Conservation (phyloP, 2,113 vertebrate genomes). For the Toxotes chatareus region DNA sequence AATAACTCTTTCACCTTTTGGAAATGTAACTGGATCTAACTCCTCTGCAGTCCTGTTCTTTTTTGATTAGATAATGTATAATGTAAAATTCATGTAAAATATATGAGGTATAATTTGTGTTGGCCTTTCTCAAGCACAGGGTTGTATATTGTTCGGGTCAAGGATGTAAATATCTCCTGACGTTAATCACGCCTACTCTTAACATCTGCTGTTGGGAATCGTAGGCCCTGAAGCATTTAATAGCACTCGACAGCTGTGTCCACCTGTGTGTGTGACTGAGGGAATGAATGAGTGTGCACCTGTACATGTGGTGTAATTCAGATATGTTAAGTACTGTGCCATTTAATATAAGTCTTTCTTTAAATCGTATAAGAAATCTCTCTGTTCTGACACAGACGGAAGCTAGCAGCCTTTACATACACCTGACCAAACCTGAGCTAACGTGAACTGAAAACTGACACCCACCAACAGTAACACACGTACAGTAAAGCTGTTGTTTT, state of each 20-base stretch:
- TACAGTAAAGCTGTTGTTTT: neutral
- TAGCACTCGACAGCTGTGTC: conserved; percentile 36
- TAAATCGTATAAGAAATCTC: conserved; percentile 18
- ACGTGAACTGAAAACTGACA: neutral
- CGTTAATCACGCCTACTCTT: conserved; percentile 34
- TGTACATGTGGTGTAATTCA: neutral
- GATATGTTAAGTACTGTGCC: conserved; percentile 24
- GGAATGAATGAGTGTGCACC: conserved; percentile 20
- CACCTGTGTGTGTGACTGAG: conserved; percentile 24
- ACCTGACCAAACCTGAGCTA: conserved; percentile 4
- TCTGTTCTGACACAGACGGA: neutral
- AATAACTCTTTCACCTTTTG: neutral
- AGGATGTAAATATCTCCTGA: conserved; percentile 52
- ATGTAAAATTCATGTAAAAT: conserved; percentile 23
- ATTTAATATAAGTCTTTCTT: conserved; percentile 35
- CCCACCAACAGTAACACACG: neutral
- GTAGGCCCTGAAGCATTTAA: conserved; percentile 41
- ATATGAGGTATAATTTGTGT: conserved; percentile 3
- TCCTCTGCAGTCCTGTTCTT: conserved; percentile 5
- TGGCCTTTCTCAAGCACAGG: neutral
- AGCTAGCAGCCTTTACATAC: neutral
- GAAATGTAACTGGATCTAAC: neutral
- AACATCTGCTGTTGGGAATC: conserved; percentile 43
- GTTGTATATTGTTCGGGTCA: conserved; percentile 39
- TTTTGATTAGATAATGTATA: conserved; percentile 23